Conservation (phyloP, 2,888 invertebrate species). For the Coelogynopora nodosa region DNA sequence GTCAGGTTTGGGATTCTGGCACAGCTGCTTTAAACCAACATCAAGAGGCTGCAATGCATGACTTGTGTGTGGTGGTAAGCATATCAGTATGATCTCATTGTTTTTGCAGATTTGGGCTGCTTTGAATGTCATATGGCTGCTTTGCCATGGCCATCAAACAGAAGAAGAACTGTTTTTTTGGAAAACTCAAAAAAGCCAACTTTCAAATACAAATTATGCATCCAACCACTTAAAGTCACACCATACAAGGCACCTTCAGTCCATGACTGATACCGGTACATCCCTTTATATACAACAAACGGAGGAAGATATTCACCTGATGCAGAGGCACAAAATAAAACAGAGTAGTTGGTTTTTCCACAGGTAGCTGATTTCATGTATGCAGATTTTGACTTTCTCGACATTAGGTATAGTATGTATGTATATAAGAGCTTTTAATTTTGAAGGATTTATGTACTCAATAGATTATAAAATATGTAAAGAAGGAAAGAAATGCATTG, state of each 20-base stretch:
- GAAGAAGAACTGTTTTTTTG: conserved; percentile 3
- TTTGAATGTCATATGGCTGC: conserved; percentile 4
- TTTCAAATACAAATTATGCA: background rate
- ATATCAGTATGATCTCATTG: background rate
- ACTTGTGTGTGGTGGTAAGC: background rate
- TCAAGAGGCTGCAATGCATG: conserved; percentile 15
- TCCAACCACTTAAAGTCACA: conserved; percentile 29
- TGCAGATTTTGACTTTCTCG: background rate
- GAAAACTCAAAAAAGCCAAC: background rate
- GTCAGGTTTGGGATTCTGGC: background rate
- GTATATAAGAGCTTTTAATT: background rate
- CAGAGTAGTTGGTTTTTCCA: conserved; percentile 8
- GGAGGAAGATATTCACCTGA: conserved; percentile 19
- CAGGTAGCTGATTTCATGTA: background rate
- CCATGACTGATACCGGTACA: background rate
- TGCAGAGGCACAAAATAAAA: background rate
- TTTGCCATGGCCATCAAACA: conserved; percentile 19
- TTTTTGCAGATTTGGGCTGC: background rate
- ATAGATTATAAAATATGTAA: too few species aligned
- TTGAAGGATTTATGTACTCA: too few species aligned
- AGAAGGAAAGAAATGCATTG: background rate
- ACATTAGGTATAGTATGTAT: too few species aligned
- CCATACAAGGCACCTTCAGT: background rate
- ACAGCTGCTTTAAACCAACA: background rate
- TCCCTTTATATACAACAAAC: background rate